Evolutionary conservation across 2,888 invertebrate genomes (phyloP), one percentile per base, ranked within the genome.

Genomic region (Campaea margaritaria): DNA sequence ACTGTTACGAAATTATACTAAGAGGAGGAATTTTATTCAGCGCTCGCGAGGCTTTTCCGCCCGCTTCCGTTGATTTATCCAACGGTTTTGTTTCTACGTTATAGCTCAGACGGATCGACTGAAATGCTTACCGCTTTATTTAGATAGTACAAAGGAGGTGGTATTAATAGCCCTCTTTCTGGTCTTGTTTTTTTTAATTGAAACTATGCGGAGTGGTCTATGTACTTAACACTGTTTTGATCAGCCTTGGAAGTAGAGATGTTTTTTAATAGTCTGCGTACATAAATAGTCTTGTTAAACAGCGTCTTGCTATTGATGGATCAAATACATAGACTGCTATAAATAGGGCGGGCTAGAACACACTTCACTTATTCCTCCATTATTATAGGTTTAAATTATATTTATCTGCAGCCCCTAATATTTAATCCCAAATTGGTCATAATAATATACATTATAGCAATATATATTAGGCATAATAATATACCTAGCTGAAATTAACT

Each of bases 1-100:
- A 65, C 70, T 72, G 76, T 77, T 79, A 81, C 82, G 73, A 80
- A 81, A 83, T 82, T 79, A 82, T 79, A 81, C 76, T 69, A 76
- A 76, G 69, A 72, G 66, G 75, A 74, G 75, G 76, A 82, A 81
- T 83, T 81, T 80, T 81, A 81, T 83, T 77, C 79, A 78, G 75
- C 76, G 73, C 67, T 66, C 49, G 59, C 71, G 70, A 65, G 72
- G 72, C 74, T 75, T 79, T 75, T 70, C 74, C 68, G 64, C 67
- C 68, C 64, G 67, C 69, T 75, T 65, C 70, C 67, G 55, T 75
- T 79, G 77, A 81, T 76, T 75, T 78, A 79, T 71, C 50, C 42
- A 39, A 12, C 47, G 46, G 50, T 64, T 68, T 63, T 44, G 54
- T 58, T 52, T 28, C 39, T 14, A 53, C 39, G 39, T 1, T 50